Evolutionary conservation across 2,888 invertebrate species (phyloP).

Genomic region (Trissolcus japonicus): DNA sequence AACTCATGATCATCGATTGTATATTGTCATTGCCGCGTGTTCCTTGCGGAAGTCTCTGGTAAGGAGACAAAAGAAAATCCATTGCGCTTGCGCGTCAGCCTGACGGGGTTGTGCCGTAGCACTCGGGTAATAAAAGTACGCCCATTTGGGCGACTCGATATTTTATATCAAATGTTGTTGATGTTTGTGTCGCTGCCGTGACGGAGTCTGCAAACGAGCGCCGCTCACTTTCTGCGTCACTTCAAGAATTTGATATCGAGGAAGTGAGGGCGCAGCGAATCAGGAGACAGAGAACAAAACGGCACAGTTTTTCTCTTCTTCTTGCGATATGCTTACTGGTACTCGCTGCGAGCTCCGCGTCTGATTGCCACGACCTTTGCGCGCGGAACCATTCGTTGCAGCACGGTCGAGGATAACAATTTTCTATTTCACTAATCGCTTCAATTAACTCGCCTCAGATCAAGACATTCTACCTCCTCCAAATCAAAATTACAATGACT

Average conservation of each 20-base stretch:
- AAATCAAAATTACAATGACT: too few species aligned
- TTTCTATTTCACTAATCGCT: slow-evolving; percentile 20
- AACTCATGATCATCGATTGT: slow-evolving; percentile 11
- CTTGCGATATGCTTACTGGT: slow-evolving; percentile 73
- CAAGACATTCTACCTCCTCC: too few species aligned
- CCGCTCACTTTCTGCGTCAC: slow-evolving; percentile 32
- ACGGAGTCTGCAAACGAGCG: slow-evolving; percentile 15
- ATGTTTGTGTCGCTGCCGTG: slow-evolving; percentile 23
- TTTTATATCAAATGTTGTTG: slow-evolving; percentile 16
- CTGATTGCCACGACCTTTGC: slow-evolving; percentile 59
- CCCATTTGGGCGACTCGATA: slow-evolving; percentile 66
- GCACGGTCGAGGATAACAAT: slow-evolving; percentile 60
- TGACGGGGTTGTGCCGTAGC: slow-evolving; percentile 39
- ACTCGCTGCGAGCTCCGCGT: slow-evolving; percentile 61
- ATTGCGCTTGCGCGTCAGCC: slow-evolving; percentile 62
- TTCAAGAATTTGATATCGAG: slow-evolving; percentile 24
- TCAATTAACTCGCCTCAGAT: too few species aligned
- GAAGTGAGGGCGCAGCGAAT: slow-evolving; percentile 46
- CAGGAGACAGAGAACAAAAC: slow-evolving; percentile 44
- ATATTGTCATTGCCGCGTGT: slow-evolving; percentile 22
- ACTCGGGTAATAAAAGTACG: slow-evolving; percentile 67
- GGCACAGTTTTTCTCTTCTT: slow-evolving; percentile 57
- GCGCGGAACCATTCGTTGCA: slow-evolving; percentile 72
- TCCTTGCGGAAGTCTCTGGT: slow-evolving; percentile 12
- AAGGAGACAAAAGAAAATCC: slow-evolving; percentile 60